Evolutionary conservation across 2,888 invertebrate species (phyloP).

Genomic region (Drosophila rubida): DNA sequence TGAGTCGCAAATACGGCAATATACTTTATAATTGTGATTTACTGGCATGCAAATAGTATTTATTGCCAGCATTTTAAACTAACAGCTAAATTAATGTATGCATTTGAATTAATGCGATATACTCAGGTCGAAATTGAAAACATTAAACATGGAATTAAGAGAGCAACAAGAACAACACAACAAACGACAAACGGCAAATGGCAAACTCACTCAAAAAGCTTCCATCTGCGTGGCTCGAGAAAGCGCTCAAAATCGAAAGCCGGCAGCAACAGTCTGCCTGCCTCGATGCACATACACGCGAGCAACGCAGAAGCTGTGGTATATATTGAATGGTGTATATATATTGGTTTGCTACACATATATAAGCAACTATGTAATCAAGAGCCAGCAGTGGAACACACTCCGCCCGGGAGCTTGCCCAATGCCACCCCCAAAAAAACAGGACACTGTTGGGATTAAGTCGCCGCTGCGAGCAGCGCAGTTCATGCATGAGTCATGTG

Average conservation of each 20-base stretch:
- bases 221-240: constrained; percentile 9
- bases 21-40: no score
- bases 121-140: constrained; percentile 9
- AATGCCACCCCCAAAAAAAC: constrained; percentile 61
- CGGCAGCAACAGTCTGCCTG: constrained; percentile 77
- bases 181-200: no score
- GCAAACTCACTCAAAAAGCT: constrained; percentile 58
- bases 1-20: no score
- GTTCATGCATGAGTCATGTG: constrained; percentile 34
- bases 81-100: not conserved
- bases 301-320: not conserved
- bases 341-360: constrained; percentile 50
- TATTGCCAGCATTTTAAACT: no score
- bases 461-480: constrained; percentile 60
- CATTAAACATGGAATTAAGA: not conserved
- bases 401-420: constrained; percentile 44
- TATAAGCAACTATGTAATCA: constrained; percentile 68
- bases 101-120: constrained; percentile 10
- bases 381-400: constrained; percentile 23
- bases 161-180: not conserved
- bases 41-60: no score
- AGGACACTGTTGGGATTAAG: constrained; percentile 76
- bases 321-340: not conserved
- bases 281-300: constrained; percentile 12
- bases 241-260: constrained; percentile 62